These are phyloP conservation scores for Argyra leucocephala DNA, from an alignment of 2,888 invertebrate species.

Conservation along the genomic window DNA sequence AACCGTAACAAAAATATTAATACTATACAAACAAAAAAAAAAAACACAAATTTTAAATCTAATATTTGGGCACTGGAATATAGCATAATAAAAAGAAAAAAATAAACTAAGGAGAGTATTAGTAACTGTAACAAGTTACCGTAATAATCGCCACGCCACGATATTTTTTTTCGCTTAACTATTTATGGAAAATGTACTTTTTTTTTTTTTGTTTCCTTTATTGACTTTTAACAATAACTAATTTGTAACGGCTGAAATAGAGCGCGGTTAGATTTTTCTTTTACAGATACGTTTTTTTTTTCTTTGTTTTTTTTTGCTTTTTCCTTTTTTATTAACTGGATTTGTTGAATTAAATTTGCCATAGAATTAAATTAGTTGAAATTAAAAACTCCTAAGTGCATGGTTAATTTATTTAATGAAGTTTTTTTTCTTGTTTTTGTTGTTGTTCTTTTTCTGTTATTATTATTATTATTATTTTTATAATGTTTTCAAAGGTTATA, in stretches of 20 bases:
- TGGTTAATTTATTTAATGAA: not conserved
- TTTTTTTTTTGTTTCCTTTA: not conserved
- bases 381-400: not conserved
- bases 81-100: too few species aligned
- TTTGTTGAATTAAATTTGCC: not conserved
- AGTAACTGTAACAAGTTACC: not conserved
- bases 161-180: not conserved
- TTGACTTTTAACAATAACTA: conserved; percentile 3
- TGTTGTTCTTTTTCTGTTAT: too few species aligned
- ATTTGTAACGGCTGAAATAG: not conserved
- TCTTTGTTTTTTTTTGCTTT: not conserved
- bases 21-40: too few species aligned
- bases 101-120: too few species aligned
- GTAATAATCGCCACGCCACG: conserved; percentile 1
- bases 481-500: too few species aligned
- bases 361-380: not conserved
- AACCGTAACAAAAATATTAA: too few species aligned
- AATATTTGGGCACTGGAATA: too few species aligned
- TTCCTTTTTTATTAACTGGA: not conserved
- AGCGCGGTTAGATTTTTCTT: not conserved
- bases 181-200: not conserved
- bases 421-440: not conserved
- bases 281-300: not conserved
- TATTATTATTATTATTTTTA: too few species aligned
- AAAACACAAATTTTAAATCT: too few species aligned